These are phyloP conservation scores for Perizoma affinitatum DNA, from an alignment of 2,888 invertebrate genomes.

Conservation along the genomic window DNA sequence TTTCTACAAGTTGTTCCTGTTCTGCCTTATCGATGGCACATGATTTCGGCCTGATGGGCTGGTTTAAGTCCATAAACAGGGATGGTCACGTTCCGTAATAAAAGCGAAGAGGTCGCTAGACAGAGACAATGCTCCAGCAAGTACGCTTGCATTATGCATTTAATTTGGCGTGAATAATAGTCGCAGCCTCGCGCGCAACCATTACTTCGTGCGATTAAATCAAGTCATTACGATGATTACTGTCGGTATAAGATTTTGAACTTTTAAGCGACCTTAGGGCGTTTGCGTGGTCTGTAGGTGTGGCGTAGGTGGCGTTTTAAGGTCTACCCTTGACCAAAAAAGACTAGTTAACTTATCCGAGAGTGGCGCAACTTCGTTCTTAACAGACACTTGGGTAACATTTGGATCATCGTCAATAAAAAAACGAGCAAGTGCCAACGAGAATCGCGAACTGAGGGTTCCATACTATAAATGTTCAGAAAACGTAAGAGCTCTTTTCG, in stretches of 20 bases:
- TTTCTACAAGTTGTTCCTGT: too few relatives aligned
- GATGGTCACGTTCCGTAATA: too few relatives aligned
- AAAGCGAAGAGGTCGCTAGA: background rate
- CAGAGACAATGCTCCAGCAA: slow-evolving; percentile 30
- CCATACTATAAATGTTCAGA: too few relatives aligned
- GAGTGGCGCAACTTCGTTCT: too few relatives aligned
- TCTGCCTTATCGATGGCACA: too few relatives aligned
- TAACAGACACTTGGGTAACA: too few relatives aligned
- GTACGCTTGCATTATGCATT: slow-evolving; percentile 21
- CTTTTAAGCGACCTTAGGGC: slow-evolving; percentile 17
- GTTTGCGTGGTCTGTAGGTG: slow-evolving; percentile 24
- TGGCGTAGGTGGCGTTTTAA: slow-evolving; percentile 7
- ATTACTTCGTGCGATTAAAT: slow-evolving; percentile 25
- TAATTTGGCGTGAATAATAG: slow-evolving; percentile 55
- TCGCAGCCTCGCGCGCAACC: slow-evolving; percentile 38
- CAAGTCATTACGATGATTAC: slow-evolving; percentile 25
- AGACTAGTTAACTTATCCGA: background rate
- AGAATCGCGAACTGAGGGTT: too few relatives aligned
- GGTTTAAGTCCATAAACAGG: too few relatives aligned
- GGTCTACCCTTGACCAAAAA: slow-evolving; percentile 12
- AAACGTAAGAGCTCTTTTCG: too few relatives aligned
- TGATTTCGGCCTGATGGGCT: too few relatives aligned
- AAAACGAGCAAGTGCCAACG: too few relatives aligned
- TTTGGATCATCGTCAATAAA: too few relatives aligned
- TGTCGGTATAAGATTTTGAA: slow-evolving; percentile 18